phyloP scores from a whole-genome alignment of 1,140 invertebrate genomes.

The Leguminivora glycinivorella region DNA sequence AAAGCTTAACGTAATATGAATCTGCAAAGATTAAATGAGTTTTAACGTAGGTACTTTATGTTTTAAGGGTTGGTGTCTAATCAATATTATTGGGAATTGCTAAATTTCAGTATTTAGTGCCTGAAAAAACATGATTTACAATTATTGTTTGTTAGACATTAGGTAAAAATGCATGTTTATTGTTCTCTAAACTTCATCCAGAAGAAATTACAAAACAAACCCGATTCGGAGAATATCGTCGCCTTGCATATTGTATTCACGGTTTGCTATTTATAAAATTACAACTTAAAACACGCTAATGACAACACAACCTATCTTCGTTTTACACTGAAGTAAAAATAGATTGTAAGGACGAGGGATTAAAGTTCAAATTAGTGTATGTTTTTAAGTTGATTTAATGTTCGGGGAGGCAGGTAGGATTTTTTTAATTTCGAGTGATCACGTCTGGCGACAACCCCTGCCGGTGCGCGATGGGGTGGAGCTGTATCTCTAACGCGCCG shows the following conservation, averaged over 20 bases:
- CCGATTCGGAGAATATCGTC: constrained; percentile 68
- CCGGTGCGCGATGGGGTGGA: constrained; percentile 64
- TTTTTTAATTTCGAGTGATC: constrained; percentile 67
- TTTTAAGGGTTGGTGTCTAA: no score
- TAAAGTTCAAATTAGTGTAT: constrained; percentile 59
- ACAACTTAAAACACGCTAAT: constrained; percentile 54
- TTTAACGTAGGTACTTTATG: no score
- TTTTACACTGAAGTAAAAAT: constrained; percentile 37
- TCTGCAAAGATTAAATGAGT: no score
- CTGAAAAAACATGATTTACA: no score
- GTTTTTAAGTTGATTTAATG: constrained; percentile 42
- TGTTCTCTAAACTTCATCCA: constrained; percentile 51
- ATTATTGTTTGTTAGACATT: no score
- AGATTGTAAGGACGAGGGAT: constrained; percentile 32
- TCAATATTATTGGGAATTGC: no score
- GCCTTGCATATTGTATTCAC: constrained; percentile 71
- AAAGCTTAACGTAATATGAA: no score
- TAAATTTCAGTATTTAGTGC: no score
- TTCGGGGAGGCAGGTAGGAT: constrained; percentile 62
- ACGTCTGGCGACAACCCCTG: constrained; percentile 73
- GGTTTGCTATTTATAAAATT: constrained; percentile 74
- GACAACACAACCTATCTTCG: constrained; percentile 49
- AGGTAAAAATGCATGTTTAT: background rate
- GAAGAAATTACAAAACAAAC: constrained; percentile 62
- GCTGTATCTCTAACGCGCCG: constrained; percentile 55